Evolutionary conservation across 1,140 invertebrate species (phyloP).

Genomic region (Ostrea edulis): DNA sequence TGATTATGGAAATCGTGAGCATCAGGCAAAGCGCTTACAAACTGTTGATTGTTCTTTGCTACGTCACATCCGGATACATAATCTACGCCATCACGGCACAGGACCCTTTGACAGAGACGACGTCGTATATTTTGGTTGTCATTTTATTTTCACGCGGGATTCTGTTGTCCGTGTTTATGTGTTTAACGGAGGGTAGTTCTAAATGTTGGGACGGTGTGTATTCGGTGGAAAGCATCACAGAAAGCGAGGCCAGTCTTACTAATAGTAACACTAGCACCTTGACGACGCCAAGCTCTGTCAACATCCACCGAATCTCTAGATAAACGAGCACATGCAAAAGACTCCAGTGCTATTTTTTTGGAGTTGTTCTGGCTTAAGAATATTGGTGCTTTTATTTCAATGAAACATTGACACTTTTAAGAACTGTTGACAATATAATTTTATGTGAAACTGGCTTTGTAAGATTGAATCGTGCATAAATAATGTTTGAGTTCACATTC

Average conservation of each 20-base stretch:
- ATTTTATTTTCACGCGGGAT: conserved; percentile 52
- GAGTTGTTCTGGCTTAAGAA: background rate
- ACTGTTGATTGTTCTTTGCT: conserved; percentile 43
- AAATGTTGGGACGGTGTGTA: conserved; percentile 58
- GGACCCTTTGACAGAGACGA: conserved; percentile 23
- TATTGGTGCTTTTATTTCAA: background rate
- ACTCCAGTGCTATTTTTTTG: background rate
- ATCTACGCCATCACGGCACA: conserved; percentile 52
- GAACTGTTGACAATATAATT: no score
- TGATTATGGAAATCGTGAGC: conserved; percentile 42
- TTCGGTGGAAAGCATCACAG: conserved; percentile 42
- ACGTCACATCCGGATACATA: conserved; percentile 48
- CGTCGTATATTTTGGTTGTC: conserved; percentile 52
- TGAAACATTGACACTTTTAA: background rate
- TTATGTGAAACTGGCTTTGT: no score
- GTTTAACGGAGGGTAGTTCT: conserved; percentile 48
- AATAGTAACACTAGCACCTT: conserved; percentile 30
- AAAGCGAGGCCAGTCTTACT: conserved; percentile 42
- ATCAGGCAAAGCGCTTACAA: conserved; percentile 51
- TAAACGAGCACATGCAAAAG: background rate
- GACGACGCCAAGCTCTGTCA: conserved; percentile 16
- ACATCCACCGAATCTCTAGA: conserved; percentile 21
- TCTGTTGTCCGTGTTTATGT: conserved; percentile 48
- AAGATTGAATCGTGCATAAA: no score
- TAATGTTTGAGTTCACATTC: no score